Conservation (phyloP, 2,888 invertebrate genomes). For the Synergus umbraculus region DNA sequence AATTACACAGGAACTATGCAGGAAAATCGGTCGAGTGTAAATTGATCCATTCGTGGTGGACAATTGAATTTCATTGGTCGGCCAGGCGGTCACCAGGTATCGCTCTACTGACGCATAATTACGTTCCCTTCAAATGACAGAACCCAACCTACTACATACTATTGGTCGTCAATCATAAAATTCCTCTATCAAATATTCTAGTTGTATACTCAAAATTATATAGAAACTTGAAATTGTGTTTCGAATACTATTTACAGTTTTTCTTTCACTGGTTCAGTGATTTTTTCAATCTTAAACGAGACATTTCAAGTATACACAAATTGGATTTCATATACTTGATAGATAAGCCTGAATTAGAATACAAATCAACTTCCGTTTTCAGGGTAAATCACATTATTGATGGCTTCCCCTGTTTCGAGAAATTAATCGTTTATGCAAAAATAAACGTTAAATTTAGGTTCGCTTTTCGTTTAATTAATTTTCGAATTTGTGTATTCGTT, state of each 20-base stretch:
- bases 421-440: neutral
- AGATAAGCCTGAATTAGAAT: neutral
- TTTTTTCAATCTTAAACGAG: neutral
- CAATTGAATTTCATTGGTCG: constrained; percentile 48
- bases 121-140: constrained; percentile 13
- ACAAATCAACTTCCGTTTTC: neutral
- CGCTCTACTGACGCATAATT: constrained; percentile 39
- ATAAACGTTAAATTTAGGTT: neutral
- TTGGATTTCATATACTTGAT: neutral
- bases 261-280: neutral
- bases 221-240: too few relatives aligned
- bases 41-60: constrained; percentile 49
- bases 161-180: neutral
- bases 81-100: constrained; percentile 47
- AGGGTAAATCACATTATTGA: neutral
- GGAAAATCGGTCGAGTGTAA: constrained; percentile 32
- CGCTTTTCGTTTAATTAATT: constrained; percentile 12
- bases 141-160: neutral
- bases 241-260: neutral
- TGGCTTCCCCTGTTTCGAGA: neutral
- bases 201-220: neutral
- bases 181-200: neutral
- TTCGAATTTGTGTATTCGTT: constrained; percentile 17
- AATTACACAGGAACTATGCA: constrained; percentile 49
- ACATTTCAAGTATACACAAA: neutral